Evolutionary conservation across 2,113 vertebrate genomes (phyloP).

Genomic region (Tricholaema leucomelas): DNA sequence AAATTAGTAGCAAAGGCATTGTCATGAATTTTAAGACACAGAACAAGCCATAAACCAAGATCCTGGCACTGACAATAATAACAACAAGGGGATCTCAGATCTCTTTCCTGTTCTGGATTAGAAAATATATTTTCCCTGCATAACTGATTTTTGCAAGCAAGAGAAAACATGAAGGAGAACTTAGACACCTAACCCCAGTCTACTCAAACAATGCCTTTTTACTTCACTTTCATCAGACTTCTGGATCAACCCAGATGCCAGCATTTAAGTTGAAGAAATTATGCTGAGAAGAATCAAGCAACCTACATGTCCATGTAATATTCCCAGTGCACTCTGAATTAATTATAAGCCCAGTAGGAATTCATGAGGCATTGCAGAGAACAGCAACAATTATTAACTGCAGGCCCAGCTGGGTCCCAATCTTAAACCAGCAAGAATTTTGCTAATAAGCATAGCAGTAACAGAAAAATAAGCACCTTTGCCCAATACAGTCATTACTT

Average conservation of each 20-base stretch:
- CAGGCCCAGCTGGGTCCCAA: neutral
- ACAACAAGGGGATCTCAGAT: neutral
- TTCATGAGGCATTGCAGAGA: neutral
- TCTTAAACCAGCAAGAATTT: slow-evolving; percentile 34
- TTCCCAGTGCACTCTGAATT: neutral
- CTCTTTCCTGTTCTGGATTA: neutral
- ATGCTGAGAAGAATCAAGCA: neutral
- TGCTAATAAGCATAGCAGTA: slow-evolving; percentile 10
- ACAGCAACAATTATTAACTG: slow-evolving; percentile 26
- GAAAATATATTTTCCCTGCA: neutral
- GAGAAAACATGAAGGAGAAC: neutral
- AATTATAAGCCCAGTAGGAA: neutral
- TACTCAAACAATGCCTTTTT: neutral
- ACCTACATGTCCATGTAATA: neutral
- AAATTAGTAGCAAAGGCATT: neutral
- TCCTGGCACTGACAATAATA: neutral
- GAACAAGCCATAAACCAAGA: neutral
- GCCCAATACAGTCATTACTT: slow-evolving; percentile 6
- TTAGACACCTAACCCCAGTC: neutral
- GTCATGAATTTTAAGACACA: neutral
- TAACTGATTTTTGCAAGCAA: neutral
- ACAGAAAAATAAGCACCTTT: slow-evolving; percentile 41
- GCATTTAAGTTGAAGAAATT: neutral
- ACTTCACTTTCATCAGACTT: neutral
- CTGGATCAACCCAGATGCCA: neutral